These are phyloP conservation scores for Spinibarbus caldwelli DNA, from an alignment of 2,797 vertebrate genomes.

Conservation along the genomic window DNA sequence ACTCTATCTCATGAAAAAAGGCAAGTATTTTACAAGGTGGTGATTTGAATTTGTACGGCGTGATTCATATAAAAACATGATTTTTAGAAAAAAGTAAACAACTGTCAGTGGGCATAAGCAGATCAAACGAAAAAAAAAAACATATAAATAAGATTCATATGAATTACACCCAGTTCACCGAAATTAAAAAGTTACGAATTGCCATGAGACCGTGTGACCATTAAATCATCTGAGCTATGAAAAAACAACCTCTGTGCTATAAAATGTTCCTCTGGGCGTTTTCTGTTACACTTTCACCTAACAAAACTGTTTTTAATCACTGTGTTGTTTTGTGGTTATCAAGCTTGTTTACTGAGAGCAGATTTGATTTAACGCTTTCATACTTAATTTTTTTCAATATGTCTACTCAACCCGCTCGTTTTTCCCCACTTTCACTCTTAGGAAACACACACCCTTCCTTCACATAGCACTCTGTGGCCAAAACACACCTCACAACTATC, in stretches of 20 bases:
- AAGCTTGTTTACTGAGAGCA: neutral
- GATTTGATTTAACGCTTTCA: neutral
- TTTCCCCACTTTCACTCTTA: slow-evolving; percentile 29
- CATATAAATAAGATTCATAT: neutral
- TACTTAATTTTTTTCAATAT: neutral
- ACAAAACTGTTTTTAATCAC: neutral
- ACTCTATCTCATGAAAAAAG: too few relatives aligned
- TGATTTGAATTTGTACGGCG: neutral
- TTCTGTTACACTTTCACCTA: neutral
- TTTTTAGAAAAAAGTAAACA: neutral
- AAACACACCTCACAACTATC: slow-evolving; percentile 28
- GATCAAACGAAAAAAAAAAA: neutral
- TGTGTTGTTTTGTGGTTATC: neutral
- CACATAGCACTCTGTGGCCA: slow-evolving; percentile 2
- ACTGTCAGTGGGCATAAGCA: neutral
- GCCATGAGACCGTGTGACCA: neutral
- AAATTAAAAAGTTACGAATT: neutral
- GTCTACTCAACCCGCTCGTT: slow-evolving; percentile 13
- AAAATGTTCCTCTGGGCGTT: neutral
- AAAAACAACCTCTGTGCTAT: neutral
- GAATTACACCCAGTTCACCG: neutral
- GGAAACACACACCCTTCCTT: slow-evolving; percentile 63
- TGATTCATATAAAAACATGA: neutral
- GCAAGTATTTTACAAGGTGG: neutral
- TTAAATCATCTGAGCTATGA: neutral